Conservation (phyloP, 2,113 vertebrate species). For the Pogonocichla stellata region DNA sequence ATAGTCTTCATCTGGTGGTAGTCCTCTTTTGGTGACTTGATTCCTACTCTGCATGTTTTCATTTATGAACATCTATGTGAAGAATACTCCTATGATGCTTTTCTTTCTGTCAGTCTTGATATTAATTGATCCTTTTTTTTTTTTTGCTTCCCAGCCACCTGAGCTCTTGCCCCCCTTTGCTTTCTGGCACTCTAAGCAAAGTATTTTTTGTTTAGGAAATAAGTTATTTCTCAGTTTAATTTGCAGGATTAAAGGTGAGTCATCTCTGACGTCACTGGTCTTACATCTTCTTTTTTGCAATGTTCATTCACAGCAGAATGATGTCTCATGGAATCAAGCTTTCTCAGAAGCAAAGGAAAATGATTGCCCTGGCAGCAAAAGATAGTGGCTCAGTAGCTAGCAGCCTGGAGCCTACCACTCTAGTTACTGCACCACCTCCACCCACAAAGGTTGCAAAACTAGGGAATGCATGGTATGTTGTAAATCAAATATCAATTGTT, state of each 20-base stretch:
- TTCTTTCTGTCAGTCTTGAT: not conserved
- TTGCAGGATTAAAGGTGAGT: not conserved
- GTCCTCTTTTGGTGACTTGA: not conserved
- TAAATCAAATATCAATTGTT: not conserved
- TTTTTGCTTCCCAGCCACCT: not conserved
- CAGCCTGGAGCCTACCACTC: conserved; percentile 65
- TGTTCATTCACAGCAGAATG: conserved; percentile 75
- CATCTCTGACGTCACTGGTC: not conserved
- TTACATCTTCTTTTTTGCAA: not conserved
- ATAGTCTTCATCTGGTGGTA: not conserved
- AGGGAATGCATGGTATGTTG: conserved; percentile 85
- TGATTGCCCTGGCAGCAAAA: conserved; percentile 89
- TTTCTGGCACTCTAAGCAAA: not conserved
- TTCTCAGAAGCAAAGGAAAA: conserved; percentile 97
- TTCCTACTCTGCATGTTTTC: not conserved
- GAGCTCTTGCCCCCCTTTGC: accelerated
- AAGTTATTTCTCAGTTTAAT: not conserved
- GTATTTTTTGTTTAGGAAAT: not conserved
- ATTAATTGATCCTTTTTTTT: not conserved
- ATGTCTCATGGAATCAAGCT: conserved; percentile 81
- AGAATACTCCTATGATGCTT: not conserved
- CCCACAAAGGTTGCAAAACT: conserved; percentile 75
- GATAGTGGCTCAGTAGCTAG: conserved; percentile 72
- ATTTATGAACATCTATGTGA: not conserved
- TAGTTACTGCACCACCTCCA: conserved; percentile 61